Base-by-base conservation (phyloP, 2,113 vertebrate species). In the Symphodus melops region DNA sequence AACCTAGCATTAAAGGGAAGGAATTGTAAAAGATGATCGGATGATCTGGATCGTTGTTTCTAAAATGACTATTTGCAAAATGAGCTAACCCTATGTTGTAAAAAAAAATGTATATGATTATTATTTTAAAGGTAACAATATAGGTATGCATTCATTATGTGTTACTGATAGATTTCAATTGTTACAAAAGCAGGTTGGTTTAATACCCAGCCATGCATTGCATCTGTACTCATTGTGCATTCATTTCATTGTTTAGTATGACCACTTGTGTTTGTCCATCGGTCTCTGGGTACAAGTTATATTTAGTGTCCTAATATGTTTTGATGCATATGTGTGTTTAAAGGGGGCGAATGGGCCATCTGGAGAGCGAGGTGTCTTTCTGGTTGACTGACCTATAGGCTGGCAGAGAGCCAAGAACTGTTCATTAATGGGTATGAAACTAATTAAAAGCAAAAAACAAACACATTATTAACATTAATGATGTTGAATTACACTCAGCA, bases 391-490 rank as follows among this genome's bases (percentile, higher is more conserved):
- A 64, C 64, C 61, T 62, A 48, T 20, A 54, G 54, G 14, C 49
- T 10, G 58, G 57, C 65, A 46, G 8, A 17, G 9, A 46, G 56
- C 56, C 72, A 69, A 46, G 61, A 66, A 23, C 57, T 49, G 39
- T 20, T 57, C 48, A 63, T 63, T 63, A 58, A 54, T 56, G 9
- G 19, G 8, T 41, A 16, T 33, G 66, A 23, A 54, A 37, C 21
- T n/a, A 68, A 77, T 72, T 52, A 68, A 14, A 57, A 46, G 49
- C 59, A 67, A 39, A 63, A 44, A 25, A 6, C 19, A 58, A 59
- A 55, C 36, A 44, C 56, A 72, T 42, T 25, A 56, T 46, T 70
- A 55, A 55, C 66, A 75, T 51, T 44, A 53, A 70, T 75, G 59
- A 54, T 48, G 65, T 51, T 68, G 14, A 53, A 61, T 75, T 68